Base-by-base conservation (phyloP, 2,888 invertebrate genomes). In the Eledona agricola region DNA sequence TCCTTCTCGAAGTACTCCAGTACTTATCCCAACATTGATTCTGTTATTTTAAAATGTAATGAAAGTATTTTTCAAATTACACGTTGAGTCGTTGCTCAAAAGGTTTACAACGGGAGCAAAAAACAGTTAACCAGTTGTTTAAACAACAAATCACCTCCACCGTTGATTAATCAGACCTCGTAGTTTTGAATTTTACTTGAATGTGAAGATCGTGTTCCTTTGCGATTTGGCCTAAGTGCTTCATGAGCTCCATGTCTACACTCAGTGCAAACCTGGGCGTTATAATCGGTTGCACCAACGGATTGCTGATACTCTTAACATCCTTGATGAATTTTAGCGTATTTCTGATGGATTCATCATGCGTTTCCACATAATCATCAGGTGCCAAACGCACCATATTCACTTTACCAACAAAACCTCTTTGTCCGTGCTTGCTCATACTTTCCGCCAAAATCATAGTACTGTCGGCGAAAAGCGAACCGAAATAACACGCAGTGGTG, bases 401-500 rank as follows among this genome's bases (percentile, higher is more conserved):
- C 3, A 94, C 87, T 83, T 95, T 95, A 0, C 95, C 95, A 19
- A 95, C 80, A 2, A 92, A 80, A 1, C 92, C 93, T 59, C 95
- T 82, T 75, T 96, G 95, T 1, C 88, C 88, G 58, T 83, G 74
- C 51, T 79, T 77, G 0, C 83, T 75, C 1, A 81, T 86, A 68
- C 86, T 82, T 55, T 87, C 82, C 0, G 86, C 92, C 13, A 96
- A 79, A 58, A 86, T 79, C 37, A 88, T 58, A 5, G 87, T 86
- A 2, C 90, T 86, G 20, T 88, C 81, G 11, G 81, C 71, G 70
- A 90, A 87, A 5, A 93, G 81, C 0, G 93, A 89, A 2, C 88
- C 93, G 76, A 89, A 95, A 72, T 95, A 96, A 58, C 88, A 88
- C 0, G 93, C 93, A 17, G 93, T 90, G 2, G 96, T 96, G 7